Percentiles rank a stretch among this genome's conserved stretches.
Conservation (phyloP, 2,888 invertebrate genomes). For the Masnerella sp. region DNA sequence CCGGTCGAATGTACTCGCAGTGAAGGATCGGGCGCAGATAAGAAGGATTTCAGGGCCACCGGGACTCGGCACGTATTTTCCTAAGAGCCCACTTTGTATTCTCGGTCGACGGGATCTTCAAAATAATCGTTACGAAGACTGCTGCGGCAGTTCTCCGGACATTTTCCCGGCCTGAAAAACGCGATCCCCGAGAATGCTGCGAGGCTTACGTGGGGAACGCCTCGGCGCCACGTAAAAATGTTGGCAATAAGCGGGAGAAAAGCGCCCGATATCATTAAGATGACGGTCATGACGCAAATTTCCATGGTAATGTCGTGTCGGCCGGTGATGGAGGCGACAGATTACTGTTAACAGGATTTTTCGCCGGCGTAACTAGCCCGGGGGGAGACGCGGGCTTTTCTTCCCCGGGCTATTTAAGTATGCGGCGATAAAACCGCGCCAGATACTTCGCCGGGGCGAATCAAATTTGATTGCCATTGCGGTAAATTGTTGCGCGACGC, state of each 20-base stretch:
- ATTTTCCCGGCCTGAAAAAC: conserved; percentile 2
- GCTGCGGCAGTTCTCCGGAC: background rate
- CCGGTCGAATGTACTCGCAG: no score
- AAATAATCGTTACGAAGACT: conserved; percentile 71
- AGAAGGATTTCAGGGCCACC: conserved; percentile 30
- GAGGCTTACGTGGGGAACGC: conserved; percentile 11
- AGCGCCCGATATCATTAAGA: conserved; percentile 36
- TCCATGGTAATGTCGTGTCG: conserved; percentile 27
- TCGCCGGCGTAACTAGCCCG: conserved; percentile 5
- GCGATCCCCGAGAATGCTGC: conserved; percentile 23
- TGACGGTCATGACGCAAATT: conserved; percentile 37
- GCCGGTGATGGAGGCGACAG: conserved; percentile 20
- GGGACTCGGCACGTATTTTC: conserved; percentile 67
- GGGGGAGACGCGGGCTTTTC: conserved; percentile 1
- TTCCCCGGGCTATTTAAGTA: conserved; percentile 18
- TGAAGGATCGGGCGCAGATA: conserved; percentile 12
- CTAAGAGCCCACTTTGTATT: conserved; percentile 75
- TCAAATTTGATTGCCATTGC: conserved; percentile 26
- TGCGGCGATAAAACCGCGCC: conserved; percentile 17
- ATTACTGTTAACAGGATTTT: conserved; percentile 34
- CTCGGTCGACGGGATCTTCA: conserved; percentile 69
- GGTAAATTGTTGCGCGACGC: background rate
- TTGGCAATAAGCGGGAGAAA: conserved; percentile 27
- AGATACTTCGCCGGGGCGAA: background rate
- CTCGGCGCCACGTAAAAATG: conserved; percentile 19